phyloP scores from a whole-genome alignment of 2,113 vertebrate species.

The Gyps fulvus region DNA sequence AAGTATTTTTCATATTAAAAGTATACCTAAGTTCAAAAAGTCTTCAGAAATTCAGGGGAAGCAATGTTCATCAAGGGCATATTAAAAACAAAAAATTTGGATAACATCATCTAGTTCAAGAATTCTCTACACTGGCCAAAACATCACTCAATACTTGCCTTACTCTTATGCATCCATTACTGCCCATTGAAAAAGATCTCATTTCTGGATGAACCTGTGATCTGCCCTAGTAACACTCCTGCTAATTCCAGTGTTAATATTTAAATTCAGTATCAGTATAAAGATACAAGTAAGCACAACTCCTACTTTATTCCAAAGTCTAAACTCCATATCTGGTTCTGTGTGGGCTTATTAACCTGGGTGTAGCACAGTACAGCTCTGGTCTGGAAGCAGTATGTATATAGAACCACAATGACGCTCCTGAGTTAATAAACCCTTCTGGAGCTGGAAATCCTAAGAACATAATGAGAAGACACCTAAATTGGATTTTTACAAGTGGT shows the following conservation, averaged over 20 bases:
- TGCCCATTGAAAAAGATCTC: neutral
- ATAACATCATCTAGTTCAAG: neutral
- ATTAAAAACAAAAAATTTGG: neutral
- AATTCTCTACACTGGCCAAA: neutral
- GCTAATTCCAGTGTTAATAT: neutral
- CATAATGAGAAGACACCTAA: neutral
- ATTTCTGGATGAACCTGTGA: neutral
- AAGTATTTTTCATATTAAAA: neutral
- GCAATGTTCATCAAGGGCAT: neutral
- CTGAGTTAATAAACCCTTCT: neutral
- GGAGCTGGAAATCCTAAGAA: neutral
- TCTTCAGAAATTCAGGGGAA: neutral
- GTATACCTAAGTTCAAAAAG: neutral
- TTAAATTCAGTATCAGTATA: neutral
- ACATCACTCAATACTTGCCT: neutral
- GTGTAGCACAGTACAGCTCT: neutral
- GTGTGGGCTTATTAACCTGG: neutral
- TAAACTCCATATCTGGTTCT: neutral
- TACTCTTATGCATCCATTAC: neutral
- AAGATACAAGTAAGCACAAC: neutral
- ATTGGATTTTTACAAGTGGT: neutral
- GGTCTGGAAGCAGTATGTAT: neutral
- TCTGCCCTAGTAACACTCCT: neutral
- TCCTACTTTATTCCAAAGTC: neutral
- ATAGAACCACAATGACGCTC: neutral